Conservation (phyloP, 2,888 invertebrate species). For the Xanthorhoe designata region DNA sequence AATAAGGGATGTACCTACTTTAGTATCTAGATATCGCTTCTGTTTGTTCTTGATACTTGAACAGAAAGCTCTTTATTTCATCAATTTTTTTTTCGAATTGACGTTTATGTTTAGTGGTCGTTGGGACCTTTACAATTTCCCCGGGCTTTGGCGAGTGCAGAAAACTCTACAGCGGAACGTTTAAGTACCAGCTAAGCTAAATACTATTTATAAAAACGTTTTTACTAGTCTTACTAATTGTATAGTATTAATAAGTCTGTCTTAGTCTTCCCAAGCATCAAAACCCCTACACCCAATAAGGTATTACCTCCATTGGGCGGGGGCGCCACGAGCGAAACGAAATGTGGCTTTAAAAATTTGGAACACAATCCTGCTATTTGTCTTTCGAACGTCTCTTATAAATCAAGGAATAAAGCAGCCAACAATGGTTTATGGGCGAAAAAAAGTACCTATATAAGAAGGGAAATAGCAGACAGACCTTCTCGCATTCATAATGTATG, state of each 20-base stretch:
- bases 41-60: slow-evolving; percentile 55
- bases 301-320: slow-evolving; percentile 67
- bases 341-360: slow-evolving; percentile 92
- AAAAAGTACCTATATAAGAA: slow-evolving; percentile 84
- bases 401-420: slow-evolving; percentile 89
- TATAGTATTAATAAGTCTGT: background rate
- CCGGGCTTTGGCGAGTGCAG: too few relatives aligned
- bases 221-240: background rate
- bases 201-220: background rate
- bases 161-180: too few relatives aligned
- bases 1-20: slow-evolving; percentile 66
- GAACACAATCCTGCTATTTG: slow-evolving; percentile 92
- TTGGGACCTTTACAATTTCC: too few relatives aligned
- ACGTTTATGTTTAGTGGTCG: too few relatives aligned
- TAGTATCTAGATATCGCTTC: slow-evolving; percentile 37
- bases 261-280: slow-evolving; percentile 56
- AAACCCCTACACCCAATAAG: slow-evolving; percentile 64
- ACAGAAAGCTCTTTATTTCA: too few relatives aligned
- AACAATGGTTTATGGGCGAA: slow-evolving; percentile 87
- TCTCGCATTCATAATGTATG: slow-evolving; percentile 79
- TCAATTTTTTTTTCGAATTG: too few relatives aligned
- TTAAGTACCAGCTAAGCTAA: background rate
- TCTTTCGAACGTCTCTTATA: slow-evolving; percentile 90
- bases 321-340: slow-evolving; percentile 87
- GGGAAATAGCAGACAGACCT: slow-evolving; percentile 82